A percentile compares a stretch with the other conserved stretches of the same genome.
Evolutionary conservation across 2,888 invertebrate species (phyloP).

Genomic region (Strigamia maritima): DNA sequence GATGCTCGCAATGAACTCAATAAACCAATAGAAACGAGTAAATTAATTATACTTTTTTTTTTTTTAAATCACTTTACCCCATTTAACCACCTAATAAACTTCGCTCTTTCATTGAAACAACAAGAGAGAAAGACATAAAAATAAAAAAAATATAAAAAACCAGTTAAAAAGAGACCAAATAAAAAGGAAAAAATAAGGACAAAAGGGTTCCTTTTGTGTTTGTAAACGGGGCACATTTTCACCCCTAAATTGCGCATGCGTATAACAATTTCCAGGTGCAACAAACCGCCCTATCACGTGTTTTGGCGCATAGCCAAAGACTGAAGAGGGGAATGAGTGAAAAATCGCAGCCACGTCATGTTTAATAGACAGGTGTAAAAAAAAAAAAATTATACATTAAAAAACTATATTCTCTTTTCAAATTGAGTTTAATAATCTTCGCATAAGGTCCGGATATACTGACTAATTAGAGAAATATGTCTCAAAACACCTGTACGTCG

Average conservation of each 20-base stretch:
- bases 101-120: background rate
- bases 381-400: background rate
- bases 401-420: background rate
- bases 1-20: slow-evolving; percentile 30
- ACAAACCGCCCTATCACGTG: slow-evolving; percentile 26
- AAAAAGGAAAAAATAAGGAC: background rate
- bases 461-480: background rate
- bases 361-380: background rate
- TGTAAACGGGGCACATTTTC: background rate
- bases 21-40: background rate
- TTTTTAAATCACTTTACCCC: background rate
- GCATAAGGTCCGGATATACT: background rate
- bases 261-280: slow-evolving; percentile 16
- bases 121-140: background rate
- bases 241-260: background rate
- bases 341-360: slow-evolving; percentile 24
- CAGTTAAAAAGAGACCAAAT: too few species aligned
- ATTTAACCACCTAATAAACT: background rate
- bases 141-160: background rate
- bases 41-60: background rate
- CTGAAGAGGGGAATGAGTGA: background rate
- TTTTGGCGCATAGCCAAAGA: background rate
- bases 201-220: background rate
- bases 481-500: background rate
- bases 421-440: background rate